Conservation (phyloP, 2,113 vertebrate species). For the Channa argus region DNA sequence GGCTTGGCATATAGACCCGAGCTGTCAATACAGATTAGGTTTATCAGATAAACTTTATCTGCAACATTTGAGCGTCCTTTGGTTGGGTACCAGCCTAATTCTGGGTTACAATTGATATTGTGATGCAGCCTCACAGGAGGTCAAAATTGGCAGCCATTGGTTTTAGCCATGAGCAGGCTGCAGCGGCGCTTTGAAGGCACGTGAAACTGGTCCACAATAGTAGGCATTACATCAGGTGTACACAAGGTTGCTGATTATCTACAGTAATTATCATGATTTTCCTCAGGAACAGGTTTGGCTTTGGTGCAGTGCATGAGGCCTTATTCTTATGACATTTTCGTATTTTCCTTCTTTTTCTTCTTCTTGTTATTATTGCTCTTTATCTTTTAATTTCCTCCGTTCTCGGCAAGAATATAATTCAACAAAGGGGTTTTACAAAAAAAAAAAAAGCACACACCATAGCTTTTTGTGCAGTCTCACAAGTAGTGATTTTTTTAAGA, state of each 20-base stretch:
- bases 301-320: background rate
- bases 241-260: constrained; percentile 17
- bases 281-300: background rate
- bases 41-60: constrained; percentile 78
- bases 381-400: background rate
- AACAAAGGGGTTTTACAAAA: too few relatives aligned
- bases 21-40: constrained; percentile 75
- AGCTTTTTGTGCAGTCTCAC: background rate
- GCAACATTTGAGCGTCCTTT: constrained; percentile 63
- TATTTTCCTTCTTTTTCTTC: background rate
- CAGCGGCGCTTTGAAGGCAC: constrained; percentile 34
- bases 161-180: constrained; percentile 40
- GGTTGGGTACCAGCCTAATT: constrained; percentile 61
- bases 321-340: background rate
- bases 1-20: constrained; percentile 62
- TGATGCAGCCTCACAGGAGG: constrained; percentile 42
- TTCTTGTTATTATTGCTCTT: background rate
- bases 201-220: constrained; percentile 1
- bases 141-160: constrained; percentile 41
- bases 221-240: background rate
- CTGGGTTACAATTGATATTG: constrained; percentile 58
- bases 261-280: constrained; percentile 6
- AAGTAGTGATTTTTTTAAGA: background rate
- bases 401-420: too few relatives aligned
- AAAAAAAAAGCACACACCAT: background rate